Base-by-base conservation (phyloP, 2,797 vertebrate species). In the Smutsia gigantea region DNA sequence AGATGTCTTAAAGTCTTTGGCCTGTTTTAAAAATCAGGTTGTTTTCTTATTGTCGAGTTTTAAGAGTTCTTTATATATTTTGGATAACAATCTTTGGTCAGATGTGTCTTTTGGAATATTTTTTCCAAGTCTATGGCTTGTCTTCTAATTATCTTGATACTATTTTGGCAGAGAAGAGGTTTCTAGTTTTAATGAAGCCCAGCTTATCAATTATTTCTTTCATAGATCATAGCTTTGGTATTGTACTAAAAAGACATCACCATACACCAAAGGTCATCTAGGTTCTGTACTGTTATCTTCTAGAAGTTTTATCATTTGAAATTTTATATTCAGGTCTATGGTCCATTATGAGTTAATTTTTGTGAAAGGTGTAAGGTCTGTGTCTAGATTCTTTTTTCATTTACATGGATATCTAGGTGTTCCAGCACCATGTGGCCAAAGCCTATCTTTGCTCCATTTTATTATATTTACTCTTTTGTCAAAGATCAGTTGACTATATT, bases 301-400 rank as follows among this genome's bases (percentile, higher is more conserved):
- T 87, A 61, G 39, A 51, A 78, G 29, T 59, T 81, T 59, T 51
- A 68, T 66, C 29, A 55, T 29, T 82, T 95, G 21, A 23, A 31
- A 46, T 37, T 83, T 83, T 68, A 51, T 7, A 19, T 31, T 81
- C 83, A 31, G 37, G 12, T 74, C 51, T 87, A 64, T 7, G 31
- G 81, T 27, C 11, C n/a, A 31, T 83, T 95, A 61, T 51, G 42
- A 87, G 13, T 88, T 68, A 83, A 34, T 92, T 88, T 89, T 83
- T 75, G 39, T 63, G n/a, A 92, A 72, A 5, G 0, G 31, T 57
- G 3, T 69, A 51, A 83, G 37, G 5, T 77, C 18, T 53, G 51
- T 87, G 64, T 66, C 25, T 39, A 72, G 55, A 81, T 53, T 87
- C 1, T 66, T 15, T 69, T 53, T 7, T 51, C 23, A 10, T 51